Percentiles rank a stretch among this genome's conserved stretches.
Conservation (phyloP, 1,140 invertebrate genomes). For the Dendrolimus kikuchii region DNA sequence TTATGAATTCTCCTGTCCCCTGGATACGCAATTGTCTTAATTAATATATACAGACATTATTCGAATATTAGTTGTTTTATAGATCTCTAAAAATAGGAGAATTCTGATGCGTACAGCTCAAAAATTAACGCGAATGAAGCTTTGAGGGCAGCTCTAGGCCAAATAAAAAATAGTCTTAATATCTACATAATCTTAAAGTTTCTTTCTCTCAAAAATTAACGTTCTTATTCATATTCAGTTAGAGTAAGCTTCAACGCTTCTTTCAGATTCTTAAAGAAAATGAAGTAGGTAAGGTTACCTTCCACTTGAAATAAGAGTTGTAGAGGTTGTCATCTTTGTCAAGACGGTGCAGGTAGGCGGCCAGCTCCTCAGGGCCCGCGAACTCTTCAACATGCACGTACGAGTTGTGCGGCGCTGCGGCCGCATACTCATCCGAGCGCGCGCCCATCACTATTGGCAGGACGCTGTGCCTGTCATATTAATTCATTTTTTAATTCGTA, state of each 20-base stretch:
- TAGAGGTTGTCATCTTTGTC: constrained; percentile 91
- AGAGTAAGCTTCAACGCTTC: neutral
- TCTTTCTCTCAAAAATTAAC: too few species aligned
- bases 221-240: too few species aligned
- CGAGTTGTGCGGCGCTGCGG: constrained; percentile 89
- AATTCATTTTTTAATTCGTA: neutral
- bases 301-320: constrained; percentile 95
- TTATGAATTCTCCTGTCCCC: constrained; percentile 94
- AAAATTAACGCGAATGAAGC: too few species aligned
- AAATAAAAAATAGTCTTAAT: too few species aligned
- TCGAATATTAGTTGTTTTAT: too few species aligned
- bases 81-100: too few species aligned
- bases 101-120: too few species aligned
- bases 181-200: too few species aligned
- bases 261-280: neutral
- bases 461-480: constrained; percentile 82
- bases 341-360: constrained; percentile 87
- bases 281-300: constrained; percentile 58
- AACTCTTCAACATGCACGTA: constrained; percentile 97
- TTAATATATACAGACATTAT: too few species aligned
- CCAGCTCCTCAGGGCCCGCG: constrained; percentile 85
- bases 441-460: constrained; percentile 97
- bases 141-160: too few species aligned
- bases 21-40: constrained; percentile 73
- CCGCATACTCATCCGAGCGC: constrained; percentile 89